Evolutionary conservation across 2,113 vertebrate species (phyloP).

Genomic region (Hypocryptadius cinnamomeus): DNA sequence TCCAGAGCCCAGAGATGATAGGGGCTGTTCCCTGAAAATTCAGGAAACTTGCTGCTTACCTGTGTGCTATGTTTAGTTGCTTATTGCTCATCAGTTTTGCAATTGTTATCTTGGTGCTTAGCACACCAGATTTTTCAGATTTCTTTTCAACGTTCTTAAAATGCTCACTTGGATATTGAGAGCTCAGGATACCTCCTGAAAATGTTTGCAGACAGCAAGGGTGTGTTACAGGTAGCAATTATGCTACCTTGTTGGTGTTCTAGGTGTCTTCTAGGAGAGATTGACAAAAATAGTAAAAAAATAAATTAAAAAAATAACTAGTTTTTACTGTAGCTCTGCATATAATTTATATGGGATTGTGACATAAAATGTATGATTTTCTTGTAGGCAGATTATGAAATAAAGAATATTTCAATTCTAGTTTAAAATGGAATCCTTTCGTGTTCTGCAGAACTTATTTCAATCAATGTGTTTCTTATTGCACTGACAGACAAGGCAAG

Average conservation of each 20-base stretch:
- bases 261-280: not conserved
- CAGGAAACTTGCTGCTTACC: not conserved
- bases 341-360: not conserved
- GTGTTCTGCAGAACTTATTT: not conserved
- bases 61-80: not conserved
- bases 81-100: not conserved
- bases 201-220: not conserved
- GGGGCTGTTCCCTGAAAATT: not conserved
- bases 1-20: not conserved
- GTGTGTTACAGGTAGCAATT: not conserved
- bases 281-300: not conserved
- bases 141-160: not conserved
- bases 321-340: no score
- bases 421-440: not conserved
- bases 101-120: not conserved
- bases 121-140: not conserved
- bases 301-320: not conserved
- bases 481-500: rapidly evolving
- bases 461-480: not conserved
- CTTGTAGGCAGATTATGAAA: not conserved
- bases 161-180: not conserved
- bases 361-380: not conserved
- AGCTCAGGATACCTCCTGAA: not conserved
- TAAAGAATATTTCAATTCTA: not conserved
- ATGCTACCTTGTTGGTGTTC: rapidly evolving